A percentile compares a stretch with the other conserved stretches of the same genome.
phyloP scores from a whole-genome alignment of 2,113 vertebrate genomes.

The Pholis gunnellus region DNA sequence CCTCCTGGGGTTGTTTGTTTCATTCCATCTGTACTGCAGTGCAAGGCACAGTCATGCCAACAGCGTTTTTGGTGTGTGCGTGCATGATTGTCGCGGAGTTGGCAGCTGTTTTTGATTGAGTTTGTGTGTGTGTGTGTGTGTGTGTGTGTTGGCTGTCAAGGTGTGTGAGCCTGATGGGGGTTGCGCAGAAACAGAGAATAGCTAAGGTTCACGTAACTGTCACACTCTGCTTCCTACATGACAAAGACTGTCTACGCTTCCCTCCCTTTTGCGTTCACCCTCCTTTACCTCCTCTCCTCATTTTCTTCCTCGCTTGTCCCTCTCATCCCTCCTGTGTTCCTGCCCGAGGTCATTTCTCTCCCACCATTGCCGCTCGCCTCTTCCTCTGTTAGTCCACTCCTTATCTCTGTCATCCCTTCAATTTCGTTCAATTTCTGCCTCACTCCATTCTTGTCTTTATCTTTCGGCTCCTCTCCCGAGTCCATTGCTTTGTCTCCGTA shows the following conservation, averaged over 20 bases:
- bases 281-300: slow-evolving; percentile 14
- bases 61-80: slow-evolving; percentile 3
- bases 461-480: slow-evolving; percentile 59
- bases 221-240: slow-evolving; percentile 71
- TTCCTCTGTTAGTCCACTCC: slow-evolving; percentile 29
- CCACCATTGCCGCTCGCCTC: slow-evolving; percentile 47
- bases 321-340: slow-evolving; percentile 16
- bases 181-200: slow-evolving; percentile 40
- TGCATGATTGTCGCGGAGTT: slow-evolving; percentile 16
- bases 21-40: slow-evolving; percentile 65
- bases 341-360: slow-evolving; percentile 63
- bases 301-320: neutral
- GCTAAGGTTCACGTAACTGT: slow-evolving; percentile 64
- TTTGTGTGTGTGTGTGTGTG: slow-evolving; percentile 34
- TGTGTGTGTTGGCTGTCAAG: slow-evolving; percentile 56
- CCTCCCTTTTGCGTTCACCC: slow-evolving; percentile 3
- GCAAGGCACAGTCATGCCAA: slow-evolving; percentile 61
- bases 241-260: slow-evolving; percentile 56
- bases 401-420: slow-evolving; percentile 70
- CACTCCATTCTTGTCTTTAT: slow-evolving; percentile 63
- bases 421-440: slow-evolving; percentile 60
- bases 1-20: slow-evolving; percentile 72
- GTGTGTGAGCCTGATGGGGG: slow-evolving; percentile 62
- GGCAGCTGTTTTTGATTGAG: slow-evolving; percentile 21
- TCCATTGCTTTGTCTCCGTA: slow-evolving; percentile 60